These are phyloP conservation scores for Sternotherus odoratus DNA, from an alignment of 2,797 vertebrate genomes.

Conservation along the genomic window DNA sequence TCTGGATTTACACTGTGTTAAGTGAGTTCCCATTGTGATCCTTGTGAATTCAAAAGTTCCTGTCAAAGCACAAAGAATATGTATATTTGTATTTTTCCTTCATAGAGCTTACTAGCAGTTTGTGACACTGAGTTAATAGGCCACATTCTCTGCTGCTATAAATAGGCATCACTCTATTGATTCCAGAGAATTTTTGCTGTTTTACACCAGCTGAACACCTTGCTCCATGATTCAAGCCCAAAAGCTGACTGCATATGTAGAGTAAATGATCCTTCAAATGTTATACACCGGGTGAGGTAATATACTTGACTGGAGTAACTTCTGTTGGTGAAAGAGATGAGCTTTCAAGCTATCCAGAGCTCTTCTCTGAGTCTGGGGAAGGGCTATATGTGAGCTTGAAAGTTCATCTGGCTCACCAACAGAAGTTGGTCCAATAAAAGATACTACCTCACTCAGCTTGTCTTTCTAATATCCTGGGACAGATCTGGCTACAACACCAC, in stretches of 20 bases:
- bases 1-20: background rate
- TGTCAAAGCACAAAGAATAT: background rate
- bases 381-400: background rate
- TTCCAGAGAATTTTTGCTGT: fast-evolving
- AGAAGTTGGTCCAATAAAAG: too few species aligned
- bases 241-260: background rate
- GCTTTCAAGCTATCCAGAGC: background rate
- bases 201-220: background rate
- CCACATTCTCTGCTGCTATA: background rate
- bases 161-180: fast-evolving
- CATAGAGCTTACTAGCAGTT: background rate
- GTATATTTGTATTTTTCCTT: background rate
- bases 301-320: background rate
- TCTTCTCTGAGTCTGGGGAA: background rate
- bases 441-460: too few species aligned
- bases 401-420: background rate
- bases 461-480: background rate
- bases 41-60: background rate
- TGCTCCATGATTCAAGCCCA: background rate
- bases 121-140: background rate
- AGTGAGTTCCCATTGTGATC: background rate
- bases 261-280: background rate
- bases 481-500: background rate
- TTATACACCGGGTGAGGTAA: background rate
- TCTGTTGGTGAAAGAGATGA: background rate